Evolutionary conservation across 2,113 vertebrate genomes (phyloP), one percentile per base, ranked within the genome.

Genomic region (Odobenus rosmarus): DNA sequence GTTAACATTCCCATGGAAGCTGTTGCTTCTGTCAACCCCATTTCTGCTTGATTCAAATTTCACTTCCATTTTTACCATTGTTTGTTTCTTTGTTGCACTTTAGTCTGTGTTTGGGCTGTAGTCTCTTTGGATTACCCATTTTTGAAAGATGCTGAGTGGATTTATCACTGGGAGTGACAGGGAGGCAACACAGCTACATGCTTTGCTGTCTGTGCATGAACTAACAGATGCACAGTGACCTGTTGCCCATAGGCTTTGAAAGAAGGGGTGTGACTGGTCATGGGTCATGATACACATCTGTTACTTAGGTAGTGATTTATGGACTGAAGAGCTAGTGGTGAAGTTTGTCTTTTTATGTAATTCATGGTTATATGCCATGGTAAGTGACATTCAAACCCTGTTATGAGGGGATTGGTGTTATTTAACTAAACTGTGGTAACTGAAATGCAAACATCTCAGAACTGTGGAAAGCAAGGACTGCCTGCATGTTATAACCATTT

Each of bases 121-220:
- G 5, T 18, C 19, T 86, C n/a, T 77, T 51, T 53, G 23, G 18
- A 64, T 33, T 49, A 33, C 42, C n/a, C 11, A 0, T 64, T 85
- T 82, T 31, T 53, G 3, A 72, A 11, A 72, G 83, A 23, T 59
- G 36, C 42, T 39, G 2, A 3, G 28, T 82, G 14, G 26, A 28
- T 64, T 87, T 51, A 24, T 62, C 24, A 26, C 72, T 72, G 33
- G 33, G 67, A 87, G 59, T 83, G 64, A 24, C 42, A 16, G 15
- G 15, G 84, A 42, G 42, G 69, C 24, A 49, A 15, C 5, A 3
- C 0, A n/a, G 7, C 14, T 4, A 2, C 7, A 1, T 10, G 4
- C 15, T 64, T 49, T 57, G 24, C 57, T 76, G 5, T 81, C 64
- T 94, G 24, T n/a, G 46, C 42, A 3, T 36, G 39, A 89, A 8